Evolutionary conservation across 2,113 vertebrate species (phyloP).

Genomic region (Paramisgurnus dabryanus): DNA sequence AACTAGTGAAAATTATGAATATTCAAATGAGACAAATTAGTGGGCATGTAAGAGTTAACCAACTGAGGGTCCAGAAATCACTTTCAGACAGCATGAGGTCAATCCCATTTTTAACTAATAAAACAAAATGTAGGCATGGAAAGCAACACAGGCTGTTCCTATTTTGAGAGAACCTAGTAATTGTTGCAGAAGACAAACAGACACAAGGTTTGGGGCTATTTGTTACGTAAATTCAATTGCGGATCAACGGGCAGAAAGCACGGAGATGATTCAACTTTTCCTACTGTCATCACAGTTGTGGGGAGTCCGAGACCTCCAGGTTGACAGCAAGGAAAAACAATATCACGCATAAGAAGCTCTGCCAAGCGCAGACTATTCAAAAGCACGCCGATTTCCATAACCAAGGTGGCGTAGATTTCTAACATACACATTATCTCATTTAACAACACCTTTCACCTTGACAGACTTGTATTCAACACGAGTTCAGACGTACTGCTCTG

Average conservation of each 20-base stretch:
- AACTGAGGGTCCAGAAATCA: no score
- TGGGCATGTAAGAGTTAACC: no score
- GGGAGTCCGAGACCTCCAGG: background rate
- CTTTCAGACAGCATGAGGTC: background rate
- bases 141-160: background rate
- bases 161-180: background rate
- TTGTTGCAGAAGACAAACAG: background rate
- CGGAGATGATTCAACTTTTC: background rate
- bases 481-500: slow-evolving; percentile 12
- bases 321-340: background rate
- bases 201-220: background rate
- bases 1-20: no score
- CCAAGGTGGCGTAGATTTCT: slow-evolving; percentile 18
- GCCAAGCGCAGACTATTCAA: slow-evolving; percentile 14
- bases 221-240: background rate
- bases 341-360: slow-evolving; percentile 2
- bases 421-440: slow-evolving; percentile 30
- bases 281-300: background rate
- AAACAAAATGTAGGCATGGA: background rate
- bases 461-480: slow-evolving; percentile 32
- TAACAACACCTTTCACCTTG: slow-evolving; percentile 33
- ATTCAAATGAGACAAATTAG: no score
- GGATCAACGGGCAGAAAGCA: background rate
- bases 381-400: slow-evolving; percentile 25
- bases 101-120: background rate